A percentile compares a stretch with the other conserved stretches of the same genome.
These are phyloP conservation scores for Daubentonia madagascariensis DNA, from an alignment of 2,113 vertebrate species.

Conservation along the genomic window DNA sequence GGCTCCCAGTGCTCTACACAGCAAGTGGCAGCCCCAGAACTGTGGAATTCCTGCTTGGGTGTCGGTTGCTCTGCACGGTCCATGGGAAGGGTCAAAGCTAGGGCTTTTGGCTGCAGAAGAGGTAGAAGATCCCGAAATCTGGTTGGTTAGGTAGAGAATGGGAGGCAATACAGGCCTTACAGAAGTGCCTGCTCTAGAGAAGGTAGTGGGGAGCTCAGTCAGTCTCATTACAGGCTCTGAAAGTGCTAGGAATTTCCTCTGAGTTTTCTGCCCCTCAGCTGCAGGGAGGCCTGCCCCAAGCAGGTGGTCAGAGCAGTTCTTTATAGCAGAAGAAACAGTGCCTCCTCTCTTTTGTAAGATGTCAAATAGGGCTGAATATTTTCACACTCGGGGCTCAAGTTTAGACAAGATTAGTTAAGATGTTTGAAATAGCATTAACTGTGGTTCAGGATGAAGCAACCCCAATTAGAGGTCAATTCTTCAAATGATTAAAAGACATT, in stretches of 20 bases:
- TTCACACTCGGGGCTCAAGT: background rate
- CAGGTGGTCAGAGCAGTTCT: accelerated
- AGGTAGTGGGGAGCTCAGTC: background rate
- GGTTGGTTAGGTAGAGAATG: background rate
- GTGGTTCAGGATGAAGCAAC: background rate
- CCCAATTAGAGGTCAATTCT: background rate
- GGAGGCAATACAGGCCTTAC: accelerated
- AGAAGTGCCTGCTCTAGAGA: background rate
- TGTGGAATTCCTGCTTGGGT: background rate
- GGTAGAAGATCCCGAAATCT: background rate
- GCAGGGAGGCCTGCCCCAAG: too few relatives aligned
- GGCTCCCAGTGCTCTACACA: accelerated
- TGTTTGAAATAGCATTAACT: background rate
- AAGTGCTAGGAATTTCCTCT: too few relatives aligned
- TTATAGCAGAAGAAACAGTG: background rate
- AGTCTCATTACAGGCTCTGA: background rate
- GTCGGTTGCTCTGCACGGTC: accelerated
- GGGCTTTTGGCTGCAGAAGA: background rate
- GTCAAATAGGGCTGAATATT: background rate
- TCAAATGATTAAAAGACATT: background rate
- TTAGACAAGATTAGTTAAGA: background rate
- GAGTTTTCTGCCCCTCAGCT: background rate
- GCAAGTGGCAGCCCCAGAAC: background rate
- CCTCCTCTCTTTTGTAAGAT: background rate
- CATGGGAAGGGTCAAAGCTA: background rate